Conservation (phyloP, 2,113 vertebrate genomes). For the Protobothrops flavoviridis region DNA sequence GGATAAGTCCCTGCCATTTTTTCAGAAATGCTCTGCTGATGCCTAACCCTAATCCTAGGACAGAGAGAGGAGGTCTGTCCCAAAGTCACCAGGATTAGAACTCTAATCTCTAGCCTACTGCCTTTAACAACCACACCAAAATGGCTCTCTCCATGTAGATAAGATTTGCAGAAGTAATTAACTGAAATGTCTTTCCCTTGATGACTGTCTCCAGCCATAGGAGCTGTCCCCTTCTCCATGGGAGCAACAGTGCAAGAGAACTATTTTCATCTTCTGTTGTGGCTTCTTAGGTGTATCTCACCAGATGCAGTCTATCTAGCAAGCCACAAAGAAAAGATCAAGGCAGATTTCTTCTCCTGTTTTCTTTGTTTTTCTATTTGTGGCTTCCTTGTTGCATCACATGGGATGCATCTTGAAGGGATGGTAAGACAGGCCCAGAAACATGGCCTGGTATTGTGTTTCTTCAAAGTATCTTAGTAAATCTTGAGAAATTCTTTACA, state of each 20-base stretch:
- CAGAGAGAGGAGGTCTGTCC: neutral
- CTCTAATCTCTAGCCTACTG: neutral
- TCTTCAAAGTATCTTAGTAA: conserved; percentile 57
- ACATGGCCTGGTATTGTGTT: neutral
- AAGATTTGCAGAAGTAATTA: neutral
- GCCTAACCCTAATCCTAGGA: neutral
- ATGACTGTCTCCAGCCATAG: neutral
- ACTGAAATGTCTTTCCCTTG: neutral
- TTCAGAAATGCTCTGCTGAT: neutral
- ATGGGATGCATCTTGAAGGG: neutral
- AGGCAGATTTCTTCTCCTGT: neutral
- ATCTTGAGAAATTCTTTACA: conserved; percentile 63
- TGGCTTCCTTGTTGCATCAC: neutral
- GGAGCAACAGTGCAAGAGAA: neutral
- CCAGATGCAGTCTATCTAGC: neutral
- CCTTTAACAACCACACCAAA: neutral
- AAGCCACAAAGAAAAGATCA: neutral
- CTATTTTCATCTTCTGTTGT: neutral
- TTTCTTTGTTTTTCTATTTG: neutral
- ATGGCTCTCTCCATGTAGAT: neutral
- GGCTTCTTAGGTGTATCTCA: neutral
- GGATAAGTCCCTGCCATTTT: neutral
- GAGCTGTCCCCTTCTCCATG: neutral
- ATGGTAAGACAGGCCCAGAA: neutral
- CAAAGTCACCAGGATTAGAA: neutral